Evolutionary conservation across 2,888 invertebrate genomes (phyloP).

Genomic region (Dioctria linearis): DNA sequence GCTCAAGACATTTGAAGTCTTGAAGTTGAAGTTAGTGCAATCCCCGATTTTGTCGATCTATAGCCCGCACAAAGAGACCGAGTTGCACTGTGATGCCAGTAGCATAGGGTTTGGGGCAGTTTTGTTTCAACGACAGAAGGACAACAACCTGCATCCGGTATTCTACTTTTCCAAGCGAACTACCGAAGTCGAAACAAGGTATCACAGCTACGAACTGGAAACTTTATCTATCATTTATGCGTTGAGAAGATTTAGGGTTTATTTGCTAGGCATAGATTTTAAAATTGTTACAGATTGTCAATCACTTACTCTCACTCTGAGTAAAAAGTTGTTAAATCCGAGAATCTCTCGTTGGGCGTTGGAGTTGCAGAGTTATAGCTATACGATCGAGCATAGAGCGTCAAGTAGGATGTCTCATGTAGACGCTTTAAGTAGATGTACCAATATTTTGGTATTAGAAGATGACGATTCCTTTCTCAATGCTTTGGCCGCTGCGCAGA

Average conservation of each 20-base stretch:
- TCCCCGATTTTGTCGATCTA: conserved; percentile 63
- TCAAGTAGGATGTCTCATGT: conserved; percentile 1
- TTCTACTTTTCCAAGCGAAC: conserved; percentile 63
- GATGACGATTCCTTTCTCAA: neutral
- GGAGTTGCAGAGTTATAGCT: conserved; percentile 58
- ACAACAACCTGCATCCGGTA: conserved; percentile 60
- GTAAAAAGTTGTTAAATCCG: conserved; percentile 59
- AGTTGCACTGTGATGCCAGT: conserved; percentile 65
- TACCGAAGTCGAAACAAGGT: conserved; percentile 59
- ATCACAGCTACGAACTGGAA: too few relatives aligned
- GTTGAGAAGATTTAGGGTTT: conserved; percentile 61
- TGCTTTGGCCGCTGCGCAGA: conserved; percentile 2
- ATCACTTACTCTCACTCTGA: conserved; percentile 57
- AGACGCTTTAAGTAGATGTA: neutral
- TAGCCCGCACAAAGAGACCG: conserved; percentile 61
- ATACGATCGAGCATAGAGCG: conserved; percentile 50
- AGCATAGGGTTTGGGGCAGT: conserved; percentile 62
- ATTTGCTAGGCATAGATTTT: conserved; percentile 61
- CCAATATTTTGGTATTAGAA: neutral
- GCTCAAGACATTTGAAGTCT: conserved; percentile 35
- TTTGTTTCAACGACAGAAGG: conserved; percentile 61
- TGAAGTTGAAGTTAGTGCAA: conserved; percentile 52
- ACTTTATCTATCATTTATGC: conserved; percentile 62
- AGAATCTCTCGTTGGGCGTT: conserved; percentile 61
- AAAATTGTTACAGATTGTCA: conserved; percentile 61